Evolutionary conservation across 2,797 vertebrate genomes (phyloP).

Genomic region (Eospalax fontanierii): DNA sequence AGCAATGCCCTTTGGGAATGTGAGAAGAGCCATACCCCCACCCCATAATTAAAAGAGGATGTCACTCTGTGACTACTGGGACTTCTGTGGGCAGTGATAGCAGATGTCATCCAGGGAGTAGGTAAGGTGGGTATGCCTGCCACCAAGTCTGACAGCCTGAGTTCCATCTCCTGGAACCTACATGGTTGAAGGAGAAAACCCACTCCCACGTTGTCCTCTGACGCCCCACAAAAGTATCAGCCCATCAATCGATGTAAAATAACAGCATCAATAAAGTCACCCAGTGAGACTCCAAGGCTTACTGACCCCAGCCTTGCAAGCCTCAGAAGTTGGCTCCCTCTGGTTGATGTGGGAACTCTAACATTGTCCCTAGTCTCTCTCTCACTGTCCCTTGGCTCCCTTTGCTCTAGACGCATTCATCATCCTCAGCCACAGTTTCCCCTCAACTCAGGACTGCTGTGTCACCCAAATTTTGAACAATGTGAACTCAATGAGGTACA

Average conservation of each 20-base stretch:
- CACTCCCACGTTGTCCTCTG: background rate
- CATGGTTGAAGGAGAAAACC: background rate
- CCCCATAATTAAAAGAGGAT: background rate
- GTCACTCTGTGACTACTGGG: accelerated
- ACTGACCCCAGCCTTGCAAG: background rate
- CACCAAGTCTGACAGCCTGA: background rate
- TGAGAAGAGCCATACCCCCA: background rate
- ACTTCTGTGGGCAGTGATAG: background rate
- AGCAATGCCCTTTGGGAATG: background rate
- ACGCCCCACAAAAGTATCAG: too few relatives aligned
- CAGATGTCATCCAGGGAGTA: background rate
- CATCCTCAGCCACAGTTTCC: background rate
- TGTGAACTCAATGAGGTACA: background rate
- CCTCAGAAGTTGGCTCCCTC: background rate
- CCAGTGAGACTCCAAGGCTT: background rate
- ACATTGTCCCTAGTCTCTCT: background rate
- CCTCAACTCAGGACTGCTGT: background rate
- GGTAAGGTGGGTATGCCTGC: background rate
- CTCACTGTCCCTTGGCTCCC: background rate
- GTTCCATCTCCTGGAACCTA: background rate
- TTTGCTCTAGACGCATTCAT: background rate
- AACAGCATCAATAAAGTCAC: background rate
- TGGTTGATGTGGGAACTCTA: background rate
- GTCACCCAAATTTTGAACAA: background rate
- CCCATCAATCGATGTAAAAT: background rate